phyloP scores from a whole-genome alignment of 1,140 invertebrate species.

The Conus ventricosus region DNA sequence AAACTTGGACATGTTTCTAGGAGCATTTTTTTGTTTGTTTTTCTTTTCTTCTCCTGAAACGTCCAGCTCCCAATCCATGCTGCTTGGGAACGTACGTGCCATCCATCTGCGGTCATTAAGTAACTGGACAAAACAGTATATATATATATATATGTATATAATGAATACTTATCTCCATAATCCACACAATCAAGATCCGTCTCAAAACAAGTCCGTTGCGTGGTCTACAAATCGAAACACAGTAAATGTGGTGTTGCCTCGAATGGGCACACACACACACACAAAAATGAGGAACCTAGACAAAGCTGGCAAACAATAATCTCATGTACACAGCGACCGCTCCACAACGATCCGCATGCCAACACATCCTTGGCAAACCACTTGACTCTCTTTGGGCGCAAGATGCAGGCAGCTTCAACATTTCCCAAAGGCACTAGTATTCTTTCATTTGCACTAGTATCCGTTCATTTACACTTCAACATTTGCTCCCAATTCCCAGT shows the following conservation, averaged over 20 bases:
- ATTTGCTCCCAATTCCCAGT: constrained; percentile 6
- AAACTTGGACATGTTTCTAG: not conserved
- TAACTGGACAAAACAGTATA: not conserved
- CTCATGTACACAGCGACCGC: not conserved
- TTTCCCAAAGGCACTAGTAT: constrained; percentile 21
- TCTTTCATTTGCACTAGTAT: not conserved
- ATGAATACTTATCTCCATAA: not conserved
- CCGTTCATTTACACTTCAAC: not conserved
- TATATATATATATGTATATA: not conserved
- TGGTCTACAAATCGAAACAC: not conserved
- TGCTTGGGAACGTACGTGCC: not conserved
- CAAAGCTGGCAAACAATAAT: not conserved
- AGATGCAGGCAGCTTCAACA: not conserved
- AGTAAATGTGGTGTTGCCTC: not conserved
- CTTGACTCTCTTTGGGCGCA: not conserved
- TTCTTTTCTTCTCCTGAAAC: no score
- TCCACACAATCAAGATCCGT: not conserved
- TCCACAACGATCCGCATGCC: not conserved
- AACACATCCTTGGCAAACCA: not conserved
- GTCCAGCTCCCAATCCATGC: not conserved
- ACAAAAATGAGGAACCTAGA: not conserved
- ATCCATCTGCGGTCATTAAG: not conserved
- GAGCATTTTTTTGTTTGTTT: not conserved
- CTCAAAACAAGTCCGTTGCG: not conserved
- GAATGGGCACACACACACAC: not conserved